phyloP scores from a whole-genome alignment of 2,888 invertebrate genomes.

The Deilephila porcellus region DNA sequence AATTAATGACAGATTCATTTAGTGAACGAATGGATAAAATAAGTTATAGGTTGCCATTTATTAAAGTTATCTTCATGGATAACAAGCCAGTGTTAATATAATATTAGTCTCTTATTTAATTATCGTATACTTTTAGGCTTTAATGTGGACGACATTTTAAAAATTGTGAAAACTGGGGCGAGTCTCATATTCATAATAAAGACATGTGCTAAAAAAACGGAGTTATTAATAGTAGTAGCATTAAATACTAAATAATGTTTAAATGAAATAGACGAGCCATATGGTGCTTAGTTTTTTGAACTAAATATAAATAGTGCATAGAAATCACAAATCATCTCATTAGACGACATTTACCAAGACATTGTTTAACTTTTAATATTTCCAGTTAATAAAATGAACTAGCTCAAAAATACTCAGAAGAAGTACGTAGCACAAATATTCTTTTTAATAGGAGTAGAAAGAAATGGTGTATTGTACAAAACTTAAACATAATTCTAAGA shows the following conservation, averaged over 20 bases:
- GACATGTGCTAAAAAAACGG: not conserved
- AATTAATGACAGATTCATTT: not conserved
- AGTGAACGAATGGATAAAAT: slow-evolving; percentile 5
- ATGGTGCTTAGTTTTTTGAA: not conserved
- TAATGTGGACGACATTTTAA: too few species aligned
- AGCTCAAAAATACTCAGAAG: not conserved
- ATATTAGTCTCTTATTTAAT: too few species aligned
- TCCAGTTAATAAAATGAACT: not conserved
- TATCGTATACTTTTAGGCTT: too few species aligned
- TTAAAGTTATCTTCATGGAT: too few species aligned
- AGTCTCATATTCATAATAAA: too few species aligned
- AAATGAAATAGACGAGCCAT: too few species aligned
- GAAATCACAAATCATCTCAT: not conserved
- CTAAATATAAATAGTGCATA: not conserved
- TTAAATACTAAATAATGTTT: not conserved
- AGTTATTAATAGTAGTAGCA: not conserved
- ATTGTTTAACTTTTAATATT: not conserved
- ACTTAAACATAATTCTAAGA: not conserved
- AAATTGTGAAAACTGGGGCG: too few species aligned
- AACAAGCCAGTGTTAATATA: not conserved
- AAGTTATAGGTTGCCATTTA: too few species aligned
- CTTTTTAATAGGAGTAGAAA: not conserved
- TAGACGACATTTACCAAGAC: not conserved
- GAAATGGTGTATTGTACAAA: not conserved
- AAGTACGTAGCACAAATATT: not conserved